Evolutionary conservation across 2,888 invertebrate species (phyloP).

Genomic region (Uloborus plumipes): DNA sequence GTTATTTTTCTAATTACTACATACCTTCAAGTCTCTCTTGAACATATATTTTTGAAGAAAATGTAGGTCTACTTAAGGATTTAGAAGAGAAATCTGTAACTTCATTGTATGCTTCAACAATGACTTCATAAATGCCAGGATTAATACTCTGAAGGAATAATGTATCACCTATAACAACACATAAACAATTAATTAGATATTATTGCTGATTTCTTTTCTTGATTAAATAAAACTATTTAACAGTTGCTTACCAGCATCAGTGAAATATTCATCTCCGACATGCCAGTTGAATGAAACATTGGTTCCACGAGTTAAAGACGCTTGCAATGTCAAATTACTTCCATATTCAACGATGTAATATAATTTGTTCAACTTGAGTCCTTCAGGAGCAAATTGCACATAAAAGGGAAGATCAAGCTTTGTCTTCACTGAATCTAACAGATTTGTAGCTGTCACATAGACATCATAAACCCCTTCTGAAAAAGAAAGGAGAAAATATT

Average conservation of each 20-base stretch:
- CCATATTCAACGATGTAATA: conserved; percentile 67
- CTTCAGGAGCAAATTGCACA: conserved; percentile 69
- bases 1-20: not conserved
- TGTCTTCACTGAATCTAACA: conserved; percentile 68
- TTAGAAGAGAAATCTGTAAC: conserved; percentile 55
- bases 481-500: conserved; percentile 41
- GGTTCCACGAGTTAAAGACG: conserved; percentile 67
- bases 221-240: not conserved
- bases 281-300: conserved; percentile 70
- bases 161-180: conserved; percentile 24
- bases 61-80: conserved; percentile 37
- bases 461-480: conserved; percentile 70
- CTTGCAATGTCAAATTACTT: conserved; percentile 66
- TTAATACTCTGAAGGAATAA: conserved; percentile 14
- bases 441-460: conserved; percentile 69
- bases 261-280: conserved; percentile 68
- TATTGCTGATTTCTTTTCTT: too few species aligned
- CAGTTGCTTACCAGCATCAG: conserved; percentile 34
- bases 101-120: conserved; percentile 58
- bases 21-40: conserved; percentile 51
- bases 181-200: too few species aligned
- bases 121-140: conserved; percentile 46
- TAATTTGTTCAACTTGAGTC: conserved; percentile 64
- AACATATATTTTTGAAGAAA: conserved; percentile 52
- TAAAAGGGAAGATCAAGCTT: conserved; percentile 67